Conservation (phyloP, 2,888 invertebrate species). For the Podotricha telesiphe region DNA sequence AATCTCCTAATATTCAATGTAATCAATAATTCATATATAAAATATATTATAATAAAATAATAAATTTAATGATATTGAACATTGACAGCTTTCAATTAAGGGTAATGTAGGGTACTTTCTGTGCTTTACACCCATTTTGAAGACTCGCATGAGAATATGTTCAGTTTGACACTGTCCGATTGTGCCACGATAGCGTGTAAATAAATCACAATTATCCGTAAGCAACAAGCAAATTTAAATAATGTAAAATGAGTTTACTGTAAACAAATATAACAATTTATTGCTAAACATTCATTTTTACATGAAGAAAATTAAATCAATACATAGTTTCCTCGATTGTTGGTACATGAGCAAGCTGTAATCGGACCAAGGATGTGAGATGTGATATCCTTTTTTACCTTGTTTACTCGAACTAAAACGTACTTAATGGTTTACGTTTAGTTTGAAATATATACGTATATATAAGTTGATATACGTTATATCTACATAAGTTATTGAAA, state of each 20-base stretch:
- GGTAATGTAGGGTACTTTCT: too few species aligned
- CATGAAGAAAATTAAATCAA: neutral
- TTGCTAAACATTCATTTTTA: constrained; percentile 10
- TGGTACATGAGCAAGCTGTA: neutral
- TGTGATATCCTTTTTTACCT: neutral
- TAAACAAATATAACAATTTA: neutral
- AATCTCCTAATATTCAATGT: too few species aligned
- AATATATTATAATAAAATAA: too few species aligned
- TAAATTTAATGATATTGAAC: too few species aligned
- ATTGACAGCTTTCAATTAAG: too few species aligned
- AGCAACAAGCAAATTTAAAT: neutral
- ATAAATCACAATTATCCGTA: neutral
- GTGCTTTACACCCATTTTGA: too few species aligned
- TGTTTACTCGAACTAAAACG: neutral
- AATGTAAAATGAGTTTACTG: neutral
- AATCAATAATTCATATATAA: too few species aligned
- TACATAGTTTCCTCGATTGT: neutral
- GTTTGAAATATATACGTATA: too few species aligned
- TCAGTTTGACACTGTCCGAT: neutral
- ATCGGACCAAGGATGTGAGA: neutral
- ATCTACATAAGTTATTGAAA: too few species aligned
- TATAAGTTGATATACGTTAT: too few species aligned
- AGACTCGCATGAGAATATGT: neutral
- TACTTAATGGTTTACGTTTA: neutral
- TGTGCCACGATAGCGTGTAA: neutral